These are phyloP conservation scores for Centruroides vittatus DNA, from an alignment of 1,140 invertebrate genomes.

Conservation along the genomic window DNA sequence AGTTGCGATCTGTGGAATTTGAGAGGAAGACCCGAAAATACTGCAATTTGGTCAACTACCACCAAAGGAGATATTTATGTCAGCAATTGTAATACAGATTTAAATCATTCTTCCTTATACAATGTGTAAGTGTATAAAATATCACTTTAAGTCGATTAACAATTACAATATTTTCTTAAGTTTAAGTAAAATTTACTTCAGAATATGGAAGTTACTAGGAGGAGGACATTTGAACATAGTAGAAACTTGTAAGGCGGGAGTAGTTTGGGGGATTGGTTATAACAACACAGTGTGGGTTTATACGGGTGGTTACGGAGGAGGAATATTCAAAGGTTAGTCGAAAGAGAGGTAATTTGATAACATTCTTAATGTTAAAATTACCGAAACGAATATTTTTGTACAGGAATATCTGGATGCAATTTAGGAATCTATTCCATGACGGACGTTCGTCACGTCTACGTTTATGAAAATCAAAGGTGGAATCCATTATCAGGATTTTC, in stretches of 20 bases:
- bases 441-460: slow-evolving; percentile 65
- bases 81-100: slow-evolving; percentile 39
- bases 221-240: slow-evolving; percentile 61
- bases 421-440: slow-evolving; percentile 58
- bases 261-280: slow-evolving; percentile 78
- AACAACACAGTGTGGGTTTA: slow-evolving; percentile 73
- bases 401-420: slow-evolving; percentile 46
- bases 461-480: slow-evolving; percentile 90
- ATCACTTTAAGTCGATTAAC: too few relatives aligned
- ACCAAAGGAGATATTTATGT: slow-evolving; percentile 62
- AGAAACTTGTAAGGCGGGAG: slow-evolving; percentile 52
- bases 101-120: too few relatives aligned
- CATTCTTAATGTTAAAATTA: too few relatives aligned
- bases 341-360: too few relatives aligned
- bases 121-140: too few relatives aligned
- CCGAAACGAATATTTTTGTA: slow-evolving; percentile 4
- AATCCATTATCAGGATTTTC: slow-evolving; percentile 79
- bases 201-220: slow-evolving; percentile 16
- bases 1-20: slow-evolving; percentile 50
- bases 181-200: slow-evolving; percentile 3
- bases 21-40: slow-evolving; percentile 44
- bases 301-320: slow-evolving; percentile 69
- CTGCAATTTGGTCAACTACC: slow-evolving; percentile 61
- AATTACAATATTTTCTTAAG: too few relatives aligned
- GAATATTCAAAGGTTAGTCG: slow-evolving; percentile 49